Percentiles rank a stretch among this genome's conserved stretches.
phyloP scores from a whole-genome alignment of 2,113 vertebrate species.

The Pteronura brasiliensis region DNA sequence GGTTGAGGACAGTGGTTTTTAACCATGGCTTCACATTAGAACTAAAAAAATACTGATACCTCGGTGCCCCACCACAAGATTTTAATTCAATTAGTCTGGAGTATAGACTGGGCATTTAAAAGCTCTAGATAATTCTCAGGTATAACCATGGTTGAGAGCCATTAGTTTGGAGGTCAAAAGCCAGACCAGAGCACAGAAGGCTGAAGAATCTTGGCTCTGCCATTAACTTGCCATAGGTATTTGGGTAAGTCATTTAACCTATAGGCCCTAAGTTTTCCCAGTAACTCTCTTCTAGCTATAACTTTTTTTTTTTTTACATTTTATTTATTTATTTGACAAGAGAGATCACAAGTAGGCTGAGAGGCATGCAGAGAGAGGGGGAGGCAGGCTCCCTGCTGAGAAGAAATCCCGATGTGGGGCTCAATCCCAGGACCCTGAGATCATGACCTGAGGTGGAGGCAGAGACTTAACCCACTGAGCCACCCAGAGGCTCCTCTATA shows the following conservation, averaged over 20 bases:
- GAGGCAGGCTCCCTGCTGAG: too few species aligned
- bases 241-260: neutral
- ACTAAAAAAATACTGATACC: neutral
- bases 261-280: neutral
- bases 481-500: neutral
- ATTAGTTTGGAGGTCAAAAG: constrained; percentile 3
- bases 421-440: too few species aligned
- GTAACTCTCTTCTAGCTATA: neutral
- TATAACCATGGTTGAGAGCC: neutral
- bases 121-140: neutral
- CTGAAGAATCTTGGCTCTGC: neutral
- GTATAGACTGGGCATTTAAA: neutral
- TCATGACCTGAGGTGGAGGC: too few species aligned
- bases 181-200: neutral
- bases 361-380: too few species aligned
- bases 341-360: too few species aligned
- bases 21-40: neutral
- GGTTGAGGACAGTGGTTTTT: constrained; percentile 2
- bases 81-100: neutral
- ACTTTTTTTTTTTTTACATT: neutral
- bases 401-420: too few species aligned
- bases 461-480: too few species aligned
- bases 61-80: neutral
- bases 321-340: too few species aligned
- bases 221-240: neutral